Conservation (phyloP, 2,113 vertebrate species). For the Conger conger region DNA sequence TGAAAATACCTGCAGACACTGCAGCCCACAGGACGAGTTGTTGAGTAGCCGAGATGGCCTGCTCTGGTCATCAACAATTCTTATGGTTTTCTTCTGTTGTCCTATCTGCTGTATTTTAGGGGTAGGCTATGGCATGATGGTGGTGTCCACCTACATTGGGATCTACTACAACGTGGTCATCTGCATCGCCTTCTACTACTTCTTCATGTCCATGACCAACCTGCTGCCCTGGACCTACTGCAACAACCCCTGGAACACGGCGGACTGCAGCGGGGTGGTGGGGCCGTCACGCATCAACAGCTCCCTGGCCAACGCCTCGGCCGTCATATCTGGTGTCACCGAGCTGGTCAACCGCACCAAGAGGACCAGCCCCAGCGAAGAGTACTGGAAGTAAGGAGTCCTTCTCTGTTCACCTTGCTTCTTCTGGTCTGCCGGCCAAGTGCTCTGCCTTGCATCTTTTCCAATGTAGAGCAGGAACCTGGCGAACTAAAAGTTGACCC, state of each 20-base stretch:
- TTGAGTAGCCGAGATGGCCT: no score
- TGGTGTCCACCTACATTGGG: constrained; percentile 96
- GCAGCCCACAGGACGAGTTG: no score
- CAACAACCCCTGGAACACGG: constrained; percentile 92
- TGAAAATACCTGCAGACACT: no score
- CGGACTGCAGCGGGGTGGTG: constrained; percentile 81
- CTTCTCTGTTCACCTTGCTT: not conserved
- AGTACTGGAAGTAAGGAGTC: constrained; percentile 92
- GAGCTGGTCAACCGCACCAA: constrained; percentile 80
- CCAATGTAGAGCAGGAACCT: not conserved
- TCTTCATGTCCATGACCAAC: constrained; percentile 94
- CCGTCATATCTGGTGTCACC: constrained; percentile 65
- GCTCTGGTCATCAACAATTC: not conserved
- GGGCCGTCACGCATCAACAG: constrained; percentile 60
- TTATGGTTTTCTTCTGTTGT: not conserved
- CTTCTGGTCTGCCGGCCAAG: not conserved
- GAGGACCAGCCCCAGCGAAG: constrained; percentile 96
- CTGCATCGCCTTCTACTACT: constrained; percentile 98
- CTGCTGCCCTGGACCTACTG: constrained; percentile 98
- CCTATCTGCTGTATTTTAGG: constrained; percentile 61
- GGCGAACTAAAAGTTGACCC: not conserved
- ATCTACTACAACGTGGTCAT: constrained; percentile 99
- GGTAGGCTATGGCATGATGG: constrained; percentile 99
- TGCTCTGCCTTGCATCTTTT: not conserved
- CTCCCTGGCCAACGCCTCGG: constrained; percentile 58